Percentiles rank a stretch among this genome's conserved stretches.
phyloP scores from a whole-genome alignment of 2,797 vertebrate genomes.

The Malurus leucopterus region DNA sequence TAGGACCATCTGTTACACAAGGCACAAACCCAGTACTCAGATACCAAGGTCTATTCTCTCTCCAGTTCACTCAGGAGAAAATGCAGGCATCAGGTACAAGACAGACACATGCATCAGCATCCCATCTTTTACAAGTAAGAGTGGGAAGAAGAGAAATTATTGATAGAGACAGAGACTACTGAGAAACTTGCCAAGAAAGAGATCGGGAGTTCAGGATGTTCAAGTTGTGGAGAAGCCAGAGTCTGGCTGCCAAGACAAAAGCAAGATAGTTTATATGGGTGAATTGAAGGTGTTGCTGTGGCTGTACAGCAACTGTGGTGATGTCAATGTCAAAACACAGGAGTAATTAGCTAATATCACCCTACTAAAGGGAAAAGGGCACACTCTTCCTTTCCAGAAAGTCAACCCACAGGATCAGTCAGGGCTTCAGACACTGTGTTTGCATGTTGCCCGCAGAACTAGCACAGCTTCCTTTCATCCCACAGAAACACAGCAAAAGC shows the following conservation, averaged over 20 bases:
- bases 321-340: background rate
- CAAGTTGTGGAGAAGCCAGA: background rate
- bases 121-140: background rate
- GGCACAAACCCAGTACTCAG: background rate
- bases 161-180: accelerated
- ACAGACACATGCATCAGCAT: background rate
- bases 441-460: background rate
- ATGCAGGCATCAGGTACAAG: background rate
- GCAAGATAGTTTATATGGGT: background rate
- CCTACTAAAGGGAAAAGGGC: background rate
- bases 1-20: background rate
- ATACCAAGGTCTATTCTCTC: background rate
- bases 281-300: background rate
- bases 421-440: background rate
- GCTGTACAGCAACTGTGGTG: background rate
- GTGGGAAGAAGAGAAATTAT: background rate
- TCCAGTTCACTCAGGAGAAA: background rate
- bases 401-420: background rate
- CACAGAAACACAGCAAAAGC: background rate
- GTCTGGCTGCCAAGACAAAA: background rate
- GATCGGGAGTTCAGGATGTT: background rate
- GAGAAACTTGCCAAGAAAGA: background rate
- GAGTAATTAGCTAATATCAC: background rate
- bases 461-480: background rate
- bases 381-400: background rate